Conservation (phyloP, 2,113 vertebrate species). For the Bos indicus region DNA sequence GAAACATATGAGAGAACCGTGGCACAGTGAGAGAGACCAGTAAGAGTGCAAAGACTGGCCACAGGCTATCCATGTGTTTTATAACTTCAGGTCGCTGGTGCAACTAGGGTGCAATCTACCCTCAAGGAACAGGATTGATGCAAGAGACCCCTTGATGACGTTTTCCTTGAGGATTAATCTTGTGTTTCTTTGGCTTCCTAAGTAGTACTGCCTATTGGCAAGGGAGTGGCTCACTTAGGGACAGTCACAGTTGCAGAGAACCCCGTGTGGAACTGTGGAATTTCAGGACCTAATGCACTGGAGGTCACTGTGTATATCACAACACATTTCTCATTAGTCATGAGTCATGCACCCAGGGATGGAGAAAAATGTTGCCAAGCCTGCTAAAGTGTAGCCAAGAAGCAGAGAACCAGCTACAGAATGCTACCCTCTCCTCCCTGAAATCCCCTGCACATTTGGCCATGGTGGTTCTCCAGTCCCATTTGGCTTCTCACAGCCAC, state of each 20-base stretch:
- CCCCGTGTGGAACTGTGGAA: no score
- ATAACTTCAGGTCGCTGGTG: accelerated
- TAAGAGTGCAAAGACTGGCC: accelerated
- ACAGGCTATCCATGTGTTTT: accelerated
- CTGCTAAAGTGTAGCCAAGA: accelerated
- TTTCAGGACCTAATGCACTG: not conserved
- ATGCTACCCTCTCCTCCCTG: accelerated
- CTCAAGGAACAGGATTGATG: not conserved
- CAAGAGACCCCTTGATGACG: not conserved
- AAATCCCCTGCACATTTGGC: accelerated
- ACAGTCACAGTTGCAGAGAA: not conserved
- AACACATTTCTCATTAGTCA: not conserved
- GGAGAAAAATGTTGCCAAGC: not conserved
- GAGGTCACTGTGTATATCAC: no score
- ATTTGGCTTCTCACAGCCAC: accelerated
- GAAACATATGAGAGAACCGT: accelerated
- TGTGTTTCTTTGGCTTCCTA: not conserved
- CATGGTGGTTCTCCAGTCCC: no score
- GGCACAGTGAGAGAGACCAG: not conserved
- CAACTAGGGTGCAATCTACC: not conserved
- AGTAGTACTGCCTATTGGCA: not conserved
- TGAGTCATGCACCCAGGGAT: not conserved
- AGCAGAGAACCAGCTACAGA: not conserved
- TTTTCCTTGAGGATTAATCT: not conserved
- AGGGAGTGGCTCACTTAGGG: not conserved